Conservation (phyloP, 2,113 vertebrate species). For the Cricetomys ansorgei region DNA sequence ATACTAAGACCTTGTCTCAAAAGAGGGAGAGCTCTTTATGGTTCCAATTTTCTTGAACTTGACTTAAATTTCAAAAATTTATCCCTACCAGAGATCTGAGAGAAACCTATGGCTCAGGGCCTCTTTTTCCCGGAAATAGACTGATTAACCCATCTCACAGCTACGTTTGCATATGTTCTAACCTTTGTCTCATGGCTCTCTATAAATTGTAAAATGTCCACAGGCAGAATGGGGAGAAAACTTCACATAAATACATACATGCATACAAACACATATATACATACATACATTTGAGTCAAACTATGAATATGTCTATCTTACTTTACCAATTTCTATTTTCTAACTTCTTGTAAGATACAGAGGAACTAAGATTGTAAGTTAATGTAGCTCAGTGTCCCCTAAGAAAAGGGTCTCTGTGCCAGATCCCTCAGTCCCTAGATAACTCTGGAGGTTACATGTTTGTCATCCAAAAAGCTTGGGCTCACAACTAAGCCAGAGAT, state of each 20-base stretch:
- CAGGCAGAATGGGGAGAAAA: neutral
- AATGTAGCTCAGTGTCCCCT: neutral
- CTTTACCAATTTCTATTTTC: neutral
- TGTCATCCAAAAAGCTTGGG: neutral
- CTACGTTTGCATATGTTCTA: neutral
- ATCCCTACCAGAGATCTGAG: neutral
- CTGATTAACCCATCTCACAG: neutral
- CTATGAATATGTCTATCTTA: neutral
- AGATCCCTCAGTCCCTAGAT: neutral
- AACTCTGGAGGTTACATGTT: neutral
- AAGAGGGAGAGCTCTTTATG: too few species aligned
- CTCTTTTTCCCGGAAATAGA: neutral
- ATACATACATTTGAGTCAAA: neutral
- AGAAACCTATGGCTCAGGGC: neutral
- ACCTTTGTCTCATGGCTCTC: neutral
- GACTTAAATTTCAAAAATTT: neutral
- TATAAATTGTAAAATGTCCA: neutral
- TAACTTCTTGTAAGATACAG: neutral
- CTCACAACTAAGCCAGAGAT: neutral
- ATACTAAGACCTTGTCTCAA: neutral
- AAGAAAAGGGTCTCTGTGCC: neutral
- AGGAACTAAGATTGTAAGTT: neutral
- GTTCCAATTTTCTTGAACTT: neutral
- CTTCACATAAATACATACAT: neutral
- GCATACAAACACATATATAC: too few species aligned